These are phyloP conservation scores for Sarcophaga carnaria DNA, from an alignment of 2,888 invertebrate genomes.

Conservation along the genomic window DNA sequence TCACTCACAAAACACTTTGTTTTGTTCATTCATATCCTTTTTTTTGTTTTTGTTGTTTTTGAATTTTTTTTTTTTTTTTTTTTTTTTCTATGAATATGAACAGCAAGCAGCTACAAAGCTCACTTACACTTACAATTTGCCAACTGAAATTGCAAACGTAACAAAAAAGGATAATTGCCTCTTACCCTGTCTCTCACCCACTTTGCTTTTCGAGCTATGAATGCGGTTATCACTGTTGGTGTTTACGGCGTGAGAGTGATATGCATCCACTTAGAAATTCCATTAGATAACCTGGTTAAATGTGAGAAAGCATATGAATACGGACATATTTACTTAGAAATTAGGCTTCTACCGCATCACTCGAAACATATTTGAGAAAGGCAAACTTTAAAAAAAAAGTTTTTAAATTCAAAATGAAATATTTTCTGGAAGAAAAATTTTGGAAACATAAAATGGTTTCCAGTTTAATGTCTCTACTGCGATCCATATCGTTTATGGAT, in stretches of 20 bases:
- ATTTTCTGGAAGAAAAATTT: too few relatives aligned
- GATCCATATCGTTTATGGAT: too few relatives aligned
- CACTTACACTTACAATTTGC: constrained; percentile 54
- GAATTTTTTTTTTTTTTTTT: too few relatives aligned
- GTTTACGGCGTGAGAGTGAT: constrained; percentile 1
- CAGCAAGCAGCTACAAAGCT: constrained; percentile 28
- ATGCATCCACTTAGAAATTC: constrained; percentile 40
- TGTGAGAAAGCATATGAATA: background rate
- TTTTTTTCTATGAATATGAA: background rate
- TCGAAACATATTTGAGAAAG: too few relatives aligned
- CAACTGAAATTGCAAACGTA: constrained; percentile 33
- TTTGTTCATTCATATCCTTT: constrained; percentile 13
- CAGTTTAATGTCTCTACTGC: too few relatives aligned
- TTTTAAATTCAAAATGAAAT: too few relatives aligned
- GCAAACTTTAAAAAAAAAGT: too few relatives aligned
- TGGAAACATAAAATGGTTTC: too few relatives aligned
- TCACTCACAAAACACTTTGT: constrained; percentile 38
- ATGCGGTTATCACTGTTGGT: background rate
- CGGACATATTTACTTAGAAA: background rate
- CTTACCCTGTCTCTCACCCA: too few relatives aligned
- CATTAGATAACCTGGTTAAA: constrained; percentile 33
- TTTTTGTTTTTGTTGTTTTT: background rate
- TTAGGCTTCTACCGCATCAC: background rate
- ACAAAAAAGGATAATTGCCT: constrained; percentile 13
- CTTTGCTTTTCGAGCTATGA: too few relatives aligned